Conservation (phyloP, 2,888 invertebrate genomes). For the Trachelus troglodyta region DNA sequence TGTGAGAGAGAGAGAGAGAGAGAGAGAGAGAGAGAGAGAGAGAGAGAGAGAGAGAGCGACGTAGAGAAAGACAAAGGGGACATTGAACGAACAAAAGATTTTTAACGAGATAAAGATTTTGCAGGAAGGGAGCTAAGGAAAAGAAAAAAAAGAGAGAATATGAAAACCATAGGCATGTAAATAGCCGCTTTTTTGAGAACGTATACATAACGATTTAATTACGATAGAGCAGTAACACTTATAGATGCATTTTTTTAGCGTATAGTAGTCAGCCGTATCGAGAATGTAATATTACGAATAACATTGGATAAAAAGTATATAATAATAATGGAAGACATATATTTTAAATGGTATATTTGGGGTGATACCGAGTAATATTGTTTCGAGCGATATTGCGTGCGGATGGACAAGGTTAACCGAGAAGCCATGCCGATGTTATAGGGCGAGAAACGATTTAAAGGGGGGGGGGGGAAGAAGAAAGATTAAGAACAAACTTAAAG, state of each 20-base stretch:
- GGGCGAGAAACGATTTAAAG: too few species aligned
- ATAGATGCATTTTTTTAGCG: constrained; percentile 37
- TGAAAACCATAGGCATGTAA: constrained; percentile 34
- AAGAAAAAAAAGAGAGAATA: constrained; percentile 20
- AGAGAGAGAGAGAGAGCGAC: not conserved
- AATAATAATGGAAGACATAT: constrained; percentile 45
- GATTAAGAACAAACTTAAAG: too few species aligned
- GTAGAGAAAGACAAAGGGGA: constrained; percentile 1
- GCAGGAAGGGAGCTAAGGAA: constrained; percentile 14
- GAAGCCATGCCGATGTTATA: too few species aligned
- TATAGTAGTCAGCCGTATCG: constrained; percentile 58
- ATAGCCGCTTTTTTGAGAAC: constrained; percentile 47
- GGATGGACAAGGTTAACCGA: too few species aligned
- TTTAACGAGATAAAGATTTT: too few species aligned
- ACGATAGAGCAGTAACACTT: constrained; percentile 27
- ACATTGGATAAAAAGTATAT: constrained; percentile 51
- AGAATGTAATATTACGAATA: constrained; percentile 58
- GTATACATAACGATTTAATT: constrained; percentile 25
- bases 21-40: not conserved
- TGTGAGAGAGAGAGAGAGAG: not conserved
- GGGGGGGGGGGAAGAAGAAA: constrained; percentile 11
- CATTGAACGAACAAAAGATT: not conserved
- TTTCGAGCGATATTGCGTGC: constrained; percentile 32
- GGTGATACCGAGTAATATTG: constrained; percentile 42
- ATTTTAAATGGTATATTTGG: constrained; percentile 58